Percentiles rank a stretch among this genome's conserved stretches.
Evolutionary conservation across 2,113 vertebrate genomes (phyloP).

Genomic region (Orycteropus afer): DNA sequence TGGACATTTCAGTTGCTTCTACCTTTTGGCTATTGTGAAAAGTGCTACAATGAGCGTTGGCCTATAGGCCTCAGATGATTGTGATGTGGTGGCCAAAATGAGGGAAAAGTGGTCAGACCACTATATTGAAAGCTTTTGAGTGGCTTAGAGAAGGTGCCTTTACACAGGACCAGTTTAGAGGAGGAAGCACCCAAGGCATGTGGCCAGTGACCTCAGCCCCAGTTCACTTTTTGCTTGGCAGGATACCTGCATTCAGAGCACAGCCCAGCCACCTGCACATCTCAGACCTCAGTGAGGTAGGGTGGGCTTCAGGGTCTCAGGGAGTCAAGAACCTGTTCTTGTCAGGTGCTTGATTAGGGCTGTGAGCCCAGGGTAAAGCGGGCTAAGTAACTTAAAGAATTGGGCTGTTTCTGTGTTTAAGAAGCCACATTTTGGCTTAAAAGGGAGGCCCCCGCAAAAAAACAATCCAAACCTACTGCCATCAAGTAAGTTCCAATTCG

Average conservation of each 20-base stretch:
- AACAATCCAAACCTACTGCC: too few species aligned
- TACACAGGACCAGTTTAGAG: background rate
- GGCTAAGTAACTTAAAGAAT: background rate
- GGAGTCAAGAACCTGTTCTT: background rate
- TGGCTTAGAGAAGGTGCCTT: background rate
- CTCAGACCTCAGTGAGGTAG: rapidly evolving
- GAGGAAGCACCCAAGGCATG: background rate
- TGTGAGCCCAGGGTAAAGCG: background rate
- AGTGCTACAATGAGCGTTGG: background rate
- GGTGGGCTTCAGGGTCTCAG: rapidly evolving
- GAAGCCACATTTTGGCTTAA: background rate
- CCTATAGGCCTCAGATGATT: too few species aligned
- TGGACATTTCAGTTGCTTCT: background rate
- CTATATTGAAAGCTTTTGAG: background rate
- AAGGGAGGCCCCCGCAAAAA: background rate
- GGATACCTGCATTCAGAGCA: rapidly evolving
- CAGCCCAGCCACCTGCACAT: rapidly evolving
- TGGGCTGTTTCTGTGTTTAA: background rate
- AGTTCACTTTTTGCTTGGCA: background rate
- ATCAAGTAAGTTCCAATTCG: too few species aligned
- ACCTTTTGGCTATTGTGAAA: background rate
- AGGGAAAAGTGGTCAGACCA: background rate
- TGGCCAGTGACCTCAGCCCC: background rate
- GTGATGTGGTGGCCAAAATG: background rate
- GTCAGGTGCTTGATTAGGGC: background rate